Evolutionary conservation across 2,888 invertebrate species (phyloP).

Genomic region (Drosophila leonis): DNA sequence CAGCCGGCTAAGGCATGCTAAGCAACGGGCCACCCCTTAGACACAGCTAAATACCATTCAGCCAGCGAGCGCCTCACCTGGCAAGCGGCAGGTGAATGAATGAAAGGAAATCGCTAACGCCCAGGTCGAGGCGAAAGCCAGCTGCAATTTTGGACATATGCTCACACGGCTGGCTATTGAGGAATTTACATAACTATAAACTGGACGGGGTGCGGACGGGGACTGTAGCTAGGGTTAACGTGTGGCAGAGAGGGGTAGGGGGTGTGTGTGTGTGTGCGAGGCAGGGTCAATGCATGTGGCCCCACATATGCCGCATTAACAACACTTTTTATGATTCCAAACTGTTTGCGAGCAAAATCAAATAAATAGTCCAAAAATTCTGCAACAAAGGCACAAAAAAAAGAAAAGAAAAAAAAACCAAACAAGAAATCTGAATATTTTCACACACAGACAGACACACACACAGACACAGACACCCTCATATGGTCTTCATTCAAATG

Average conservation of each 20-base stretch:
- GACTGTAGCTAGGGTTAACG: neutral
- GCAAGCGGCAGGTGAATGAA: slow-evolving; percentile 5
- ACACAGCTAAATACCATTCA: neutral
- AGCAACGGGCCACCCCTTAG: neutral
- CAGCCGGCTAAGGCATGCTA: slow-evolving; percentile 30
- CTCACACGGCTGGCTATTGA: slow-evolving; percentile 6
- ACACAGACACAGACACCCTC: neutral
- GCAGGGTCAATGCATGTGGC: neutral
- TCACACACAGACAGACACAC: slow-evolving; percentile 14
- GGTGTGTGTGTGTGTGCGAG: neutral
- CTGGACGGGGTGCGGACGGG: too few species aligned
- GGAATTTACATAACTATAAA: slow-evolving; percentile 48
- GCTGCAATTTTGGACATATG: slow-evolving; percentile 33
- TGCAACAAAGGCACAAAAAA: slow-evolving; percentile 6
- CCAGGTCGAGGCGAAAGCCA: slow-evolving; percentile 19
- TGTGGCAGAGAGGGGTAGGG: neutral
- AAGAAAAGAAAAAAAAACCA: slow-evolving; percentile 1
- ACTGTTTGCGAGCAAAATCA: slow-evolving; percentile 12
- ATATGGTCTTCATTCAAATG: slow-evolving; percentile 46
- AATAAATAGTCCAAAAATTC: slow-evolving; percentile 26
- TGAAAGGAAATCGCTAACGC: slow-evolving; percentile 25
- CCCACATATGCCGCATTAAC: slow-evolving; percentile 7
- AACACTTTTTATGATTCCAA: slow-evolving; percentile 1
- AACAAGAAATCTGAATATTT: slow-evolving; percentile 25
- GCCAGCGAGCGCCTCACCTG: neutral